Base-by-base conservation (phyloP, 23 tunicate genomes). In the Ciona savignyi region DNA sequence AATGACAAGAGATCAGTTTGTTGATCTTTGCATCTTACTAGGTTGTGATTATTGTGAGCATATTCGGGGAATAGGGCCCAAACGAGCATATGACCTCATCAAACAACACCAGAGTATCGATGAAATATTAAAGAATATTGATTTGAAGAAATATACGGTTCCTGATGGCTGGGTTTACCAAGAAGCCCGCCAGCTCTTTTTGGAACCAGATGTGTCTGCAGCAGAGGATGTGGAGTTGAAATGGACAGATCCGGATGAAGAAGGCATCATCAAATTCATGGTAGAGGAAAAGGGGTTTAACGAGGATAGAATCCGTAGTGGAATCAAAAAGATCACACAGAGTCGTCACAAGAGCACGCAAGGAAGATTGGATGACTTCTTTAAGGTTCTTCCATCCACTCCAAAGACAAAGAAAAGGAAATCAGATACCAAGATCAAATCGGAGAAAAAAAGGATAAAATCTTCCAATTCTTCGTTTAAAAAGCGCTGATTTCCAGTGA, bases 311-410 rank as follows among this genome's bases (percentile, higher is more conserved):
- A 81, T 93, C 60, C 65, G 98, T 25, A 82, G 70, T 86, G 98
- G 98, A n/a, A 49, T 93, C 20, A 86, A 93, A 68, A 85, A 82
- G 71, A 74, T 93, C 2, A 56, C 62, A 4, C 86, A 86, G 32
- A 77, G 88, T 64, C 56, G 93, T 62, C 76, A 81, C 34, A 78
- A 86, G 33, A 85, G 97, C 61, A 83, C 89, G 1, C 97, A 90
- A 60, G 98, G 98, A 23, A 79, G 98, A 9, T 67, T 93, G 65
- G 98, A 93, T 81, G 98, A 93, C 61, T 93, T 93, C 64, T 93
- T 93, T 71, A 93, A 86, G 74, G 78, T 81, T 27, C 27, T 74
- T 61, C 77, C 93, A 11, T 74, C 93, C 0, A 60, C 77, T 1
- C 68, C 86, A 27, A 32, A 81, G 19, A 56, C 32, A 27, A n/a